These are phyloP conservation scores for Tyrophagus putrescentiae DNA, from an alignment of 1,140 invertebrate genomes.

Conservation along the genomic window DNA sequence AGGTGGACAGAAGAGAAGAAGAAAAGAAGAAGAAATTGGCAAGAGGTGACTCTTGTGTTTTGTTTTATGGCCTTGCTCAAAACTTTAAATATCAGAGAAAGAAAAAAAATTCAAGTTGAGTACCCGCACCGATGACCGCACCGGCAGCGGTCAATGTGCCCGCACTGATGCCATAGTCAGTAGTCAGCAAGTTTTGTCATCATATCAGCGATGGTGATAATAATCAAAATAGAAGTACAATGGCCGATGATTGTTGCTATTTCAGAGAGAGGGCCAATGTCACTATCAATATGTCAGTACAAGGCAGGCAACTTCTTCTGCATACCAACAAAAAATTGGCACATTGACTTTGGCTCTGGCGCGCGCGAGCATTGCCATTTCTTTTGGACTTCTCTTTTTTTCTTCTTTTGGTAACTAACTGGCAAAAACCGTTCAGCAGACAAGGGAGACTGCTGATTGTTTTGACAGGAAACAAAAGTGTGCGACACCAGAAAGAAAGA, in stretches of 20 bases:
- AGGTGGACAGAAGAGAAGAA: too few relatives aligned
- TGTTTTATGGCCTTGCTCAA: too few relatives aligned
- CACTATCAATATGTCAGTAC: slow-evolving; percentile 5
- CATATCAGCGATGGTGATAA: not conserved
- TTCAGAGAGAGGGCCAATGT: not conserved
- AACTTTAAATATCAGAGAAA: too few relatives aligned
- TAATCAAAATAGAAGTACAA: not conserved
- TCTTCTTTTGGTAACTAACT: too few relatives aligned
- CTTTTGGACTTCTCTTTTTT: too few relatives aligned
- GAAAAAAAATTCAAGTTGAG: too few relatives aligned
- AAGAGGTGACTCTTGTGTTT: too few relatives aligned
- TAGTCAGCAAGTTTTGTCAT: not conserved
- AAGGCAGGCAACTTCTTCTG: too few relatives aligned
- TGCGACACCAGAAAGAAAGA: not conserved
- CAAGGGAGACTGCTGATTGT: slow-evolving; percentile 3
- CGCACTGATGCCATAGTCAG: not conserved
- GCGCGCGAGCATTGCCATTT: not conserved
- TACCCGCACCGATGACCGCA: not conserved
- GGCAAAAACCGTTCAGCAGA: too few relatives aligned
- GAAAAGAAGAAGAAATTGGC: too few relatives aligned
- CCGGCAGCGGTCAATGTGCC: not conserved
- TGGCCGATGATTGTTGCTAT: slow-evolving; percentile 3
- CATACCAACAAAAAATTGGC: not conserved
- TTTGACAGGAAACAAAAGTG: slow-evolving; percentile 7
- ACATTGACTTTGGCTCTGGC: slow-evolving; percentile 4